These are phyloP conservation scores for Caenorhabditis zanzibari DNA, from an alignment of 2,888 invertebrate species.

Conservation along the genomic window DNA sequence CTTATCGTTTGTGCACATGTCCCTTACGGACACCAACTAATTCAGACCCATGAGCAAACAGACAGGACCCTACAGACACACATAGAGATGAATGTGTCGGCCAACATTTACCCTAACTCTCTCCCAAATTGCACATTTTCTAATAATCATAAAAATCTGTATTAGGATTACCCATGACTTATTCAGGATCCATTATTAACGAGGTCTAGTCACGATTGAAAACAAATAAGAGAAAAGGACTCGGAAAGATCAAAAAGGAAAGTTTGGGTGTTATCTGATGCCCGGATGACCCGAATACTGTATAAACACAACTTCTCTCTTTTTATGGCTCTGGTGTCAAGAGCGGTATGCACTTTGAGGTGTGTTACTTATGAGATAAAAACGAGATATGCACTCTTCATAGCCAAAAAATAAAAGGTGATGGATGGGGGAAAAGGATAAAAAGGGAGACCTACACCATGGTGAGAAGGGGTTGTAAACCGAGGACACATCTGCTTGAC, in stretches of 20 bases:
- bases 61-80: conserved; percentile 4
- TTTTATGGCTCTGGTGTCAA: conserved; percentile 7
- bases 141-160: conserved; percentile 53
- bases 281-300: conserved; percentile 35
- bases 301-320: conserved; percentile 52
- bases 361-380: neutral
- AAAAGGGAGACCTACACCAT: conserved; percentile 18
- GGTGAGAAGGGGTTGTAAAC: conserved; percentile 47
- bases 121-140: conserved; percentile 12
- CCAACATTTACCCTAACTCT: conserved; percentile 60
- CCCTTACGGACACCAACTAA: conserved; percentile 31
- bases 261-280: conserved; percentile 50
- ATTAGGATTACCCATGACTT: conserved; percentile 43
- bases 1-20: conserved; percentile 55
- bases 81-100: conserved; percentile 57
- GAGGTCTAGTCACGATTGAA: neutral
- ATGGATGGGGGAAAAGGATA: conserved; percentile 8
- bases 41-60: conserved; percentile 53
- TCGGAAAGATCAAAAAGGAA: conserved; percentile 22
- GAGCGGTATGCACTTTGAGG: conserved; percentile 48
- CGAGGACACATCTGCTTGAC: conserved; percentile 57
- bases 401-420: neutral
- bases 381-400: conserved; percentile 16
- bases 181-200: conserved; percentile 1
- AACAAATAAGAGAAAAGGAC: neutral